Conservation (phyloP, 2,113 vertebrate genomes). For the Antennarius striatus region DNA sequence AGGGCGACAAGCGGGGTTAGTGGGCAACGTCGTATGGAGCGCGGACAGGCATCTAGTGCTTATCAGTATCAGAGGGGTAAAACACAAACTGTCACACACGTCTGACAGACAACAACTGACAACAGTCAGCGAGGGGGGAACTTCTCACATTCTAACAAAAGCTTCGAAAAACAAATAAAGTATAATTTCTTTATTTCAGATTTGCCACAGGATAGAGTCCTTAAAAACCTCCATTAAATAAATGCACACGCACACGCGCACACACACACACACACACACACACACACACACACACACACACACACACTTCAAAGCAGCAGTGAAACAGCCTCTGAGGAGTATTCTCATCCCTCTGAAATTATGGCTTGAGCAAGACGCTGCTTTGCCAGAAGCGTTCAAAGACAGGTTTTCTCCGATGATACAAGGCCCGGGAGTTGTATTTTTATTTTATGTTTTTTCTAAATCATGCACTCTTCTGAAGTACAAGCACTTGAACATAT, state of each 20-base stretch:
- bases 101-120: not conserved
- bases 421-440: constrained; percentile 24
- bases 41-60: constrained; percentile 35
- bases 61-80: constrained; percentile 46
- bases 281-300: not conserved
- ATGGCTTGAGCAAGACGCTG: constrained; percentile 17
- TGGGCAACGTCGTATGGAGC: constrained; percentile 1
- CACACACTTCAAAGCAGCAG: constrained; percentile 32
- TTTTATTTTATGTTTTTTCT: constrained; percentile 22
- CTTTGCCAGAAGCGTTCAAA: constrained; percentile 41
- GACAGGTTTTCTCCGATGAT: constrained; percentile 35
- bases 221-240: constrained; percentile 27
- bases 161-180: not conserved
- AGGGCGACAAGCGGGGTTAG: constrained; percentile 42
- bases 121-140: constrained; percentile 26
- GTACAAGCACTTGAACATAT: no score
- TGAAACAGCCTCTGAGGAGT: constrained; percentile 15
- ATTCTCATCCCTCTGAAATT: constrained; percentile 29
- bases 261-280: no score
- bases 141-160: constrained; percentile 5
- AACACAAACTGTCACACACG: constrained; percentile 29
- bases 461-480: constrained; percentile 1
- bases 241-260: not conserved
- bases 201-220: constrained; percentile 1
- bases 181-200: constrained; percentile 27